phyloP scores from a whole-genome alignment of 2,888 invertebrate genomes.

The Conchocele bisecta region DNA sequence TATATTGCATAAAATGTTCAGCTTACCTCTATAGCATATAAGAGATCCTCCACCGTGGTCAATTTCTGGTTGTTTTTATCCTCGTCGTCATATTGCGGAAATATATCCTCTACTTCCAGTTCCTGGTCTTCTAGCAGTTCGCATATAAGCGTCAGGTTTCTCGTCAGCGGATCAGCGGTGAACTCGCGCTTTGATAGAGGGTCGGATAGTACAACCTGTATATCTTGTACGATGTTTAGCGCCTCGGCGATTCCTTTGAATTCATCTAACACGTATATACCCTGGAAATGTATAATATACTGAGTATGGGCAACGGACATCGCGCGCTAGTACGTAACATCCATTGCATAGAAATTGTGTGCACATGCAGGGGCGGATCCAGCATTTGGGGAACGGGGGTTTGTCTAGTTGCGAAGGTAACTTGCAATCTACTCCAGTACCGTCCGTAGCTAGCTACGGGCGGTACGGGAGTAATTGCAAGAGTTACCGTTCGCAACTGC shows the following conservation, averaged over 20 bases:
- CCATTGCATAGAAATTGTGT: too few relatives aligned
- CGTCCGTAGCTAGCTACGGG: too few relatives aligned
- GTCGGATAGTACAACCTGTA: constrained; percentile 19
- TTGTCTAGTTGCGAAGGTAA: too few relatives aligned
- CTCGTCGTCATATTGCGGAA: constrained; percentile 47
- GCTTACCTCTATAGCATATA: constrained; percentile 14
- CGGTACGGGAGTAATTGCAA: too few relatives aligned
- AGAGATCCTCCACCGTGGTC: constrained; percentile 38
- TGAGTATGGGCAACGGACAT: too few relatives aligned
- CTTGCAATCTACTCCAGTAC: too few relatives aligned
- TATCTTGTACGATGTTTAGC: constrained; percentile 37
- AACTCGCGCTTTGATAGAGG: constrained; percentile 40
- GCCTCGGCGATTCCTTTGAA: constrained; percentile 35
- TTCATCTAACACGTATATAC: constrained; percentile 41
- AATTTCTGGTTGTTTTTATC: constrained; percentile 35
- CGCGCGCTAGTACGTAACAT: too few relatives aligned
- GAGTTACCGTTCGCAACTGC: too few relatives aligned
- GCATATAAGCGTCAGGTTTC: constrained; percentile 31
- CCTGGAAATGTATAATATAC: too few relatives aligned
- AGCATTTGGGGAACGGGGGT: too few relatives aligned
- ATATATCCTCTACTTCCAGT: constrained; percentile 48
- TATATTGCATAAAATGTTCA: not conserved
- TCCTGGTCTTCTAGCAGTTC: constrained; percentile 52
- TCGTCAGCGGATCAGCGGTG: constrained; percentile 33
- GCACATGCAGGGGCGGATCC: too few relatives aligned